A percentile compares a stretch with the other conserved stretches of the same genome.
phyloP scores from a whole-genome alignment of 1,140 invertebrate species.

The Panulirus ornatus region DNA sequence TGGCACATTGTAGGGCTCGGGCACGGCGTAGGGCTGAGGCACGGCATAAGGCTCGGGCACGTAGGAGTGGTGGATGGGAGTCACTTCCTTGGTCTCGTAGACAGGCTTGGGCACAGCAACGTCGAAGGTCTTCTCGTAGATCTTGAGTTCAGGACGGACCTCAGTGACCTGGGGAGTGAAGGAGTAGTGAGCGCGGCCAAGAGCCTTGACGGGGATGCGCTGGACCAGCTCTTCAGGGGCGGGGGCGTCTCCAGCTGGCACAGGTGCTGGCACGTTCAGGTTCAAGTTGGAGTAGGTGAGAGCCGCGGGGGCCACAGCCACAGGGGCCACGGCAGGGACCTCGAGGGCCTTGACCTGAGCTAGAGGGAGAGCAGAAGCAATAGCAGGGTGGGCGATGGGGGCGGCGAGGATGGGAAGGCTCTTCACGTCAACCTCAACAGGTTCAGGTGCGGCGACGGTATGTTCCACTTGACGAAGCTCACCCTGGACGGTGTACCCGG shows the following conservation, averaged over 20 bases:
- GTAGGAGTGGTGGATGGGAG: conserved; percentile 71
- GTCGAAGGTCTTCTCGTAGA: conserved; percentile 62
- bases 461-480: conserved; percentile 45
- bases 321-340: background rate
- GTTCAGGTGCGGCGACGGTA: background rate
- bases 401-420: conserved; percentile 37
- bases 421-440: conserved; percentile 34
- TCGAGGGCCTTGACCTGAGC: no score
- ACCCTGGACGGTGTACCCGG: conserved; percentile 56
- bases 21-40: conserved; percentile 69
- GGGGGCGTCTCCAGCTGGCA: conserved; percentile 47
- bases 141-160: conserved; percentile 53
- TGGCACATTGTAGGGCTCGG: conserved; percentile 63
- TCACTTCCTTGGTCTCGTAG: conserved; percentile 69
- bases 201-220: conserved; percentile 39
- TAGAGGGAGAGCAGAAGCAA: background rate
- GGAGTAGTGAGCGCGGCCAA: conserved; percentile 38
- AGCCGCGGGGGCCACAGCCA: conserved; percentile 36
- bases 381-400: background rate
- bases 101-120: conserved; percentile 69
- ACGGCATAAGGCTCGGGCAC: conserved; percentile 73
- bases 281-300: conserved; percentile 55
- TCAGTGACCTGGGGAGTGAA: conserved; percentile 73
- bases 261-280: conserved; percentile 47
- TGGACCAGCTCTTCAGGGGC: conserved; percentile 54